Percentiles rank a stretch among this genome's conserved stretches.
Conservation (phyloP, 2,113 vertebrate genomes). For the Pelodiscus sinensis region DNA sequence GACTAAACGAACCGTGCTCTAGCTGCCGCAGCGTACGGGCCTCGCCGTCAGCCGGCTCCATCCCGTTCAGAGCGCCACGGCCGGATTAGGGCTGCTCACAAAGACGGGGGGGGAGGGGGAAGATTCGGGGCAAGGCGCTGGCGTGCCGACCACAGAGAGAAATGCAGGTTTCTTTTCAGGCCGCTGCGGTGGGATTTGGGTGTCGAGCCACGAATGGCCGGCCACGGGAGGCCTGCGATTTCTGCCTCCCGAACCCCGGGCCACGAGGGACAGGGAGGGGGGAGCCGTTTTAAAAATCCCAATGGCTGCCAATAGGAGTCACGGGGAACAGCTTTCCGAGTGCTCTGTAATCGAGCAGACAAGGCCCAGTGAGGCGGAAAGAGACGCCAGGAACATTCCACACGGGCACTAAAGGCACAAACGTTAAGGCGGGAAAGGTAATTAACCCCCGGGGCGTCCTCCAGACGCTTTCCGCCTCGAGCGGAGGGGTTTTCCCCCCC, state of each 20-base stretch:
- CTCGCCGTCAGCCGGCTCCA: neutral
- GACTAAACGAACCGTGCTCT: neutral
- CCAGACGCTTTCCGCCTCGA: neutral
- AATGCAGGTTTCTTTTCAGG: neutral
- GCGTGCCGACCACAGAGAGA: neutral
- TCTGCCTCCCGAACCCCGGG: neutral
- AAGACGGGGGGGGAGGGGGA: neutral
- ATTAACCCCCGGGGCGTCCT: neutral
- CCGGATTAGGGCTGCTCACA: neutral
- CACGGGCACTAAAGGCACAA: neutral
- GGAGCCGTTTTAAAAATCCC: no score
- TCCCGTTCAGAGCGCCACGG: no score
- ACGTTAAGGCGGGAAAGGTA: neutral
- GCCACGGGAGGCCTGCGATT: no score
- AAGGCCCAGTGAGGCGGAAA: neutral
- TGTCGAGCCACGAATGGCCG: neutral
- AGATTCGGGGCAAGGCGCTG: neutral
- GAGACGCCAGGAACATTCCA: neutral
- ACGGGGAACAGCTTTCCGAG: no score
- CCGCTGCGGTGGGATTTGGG: no score
- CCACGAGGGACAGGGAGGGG: no score
- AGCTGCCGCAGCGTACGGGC: neutral
- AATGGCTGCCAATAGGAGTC: neutral
- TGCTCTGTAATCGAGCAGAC: neutral
- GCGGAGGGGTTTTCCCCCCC: neutral